Percentiles rank a stretch among this genome's conserved stretches.
Evolutionary conservation across 2,113 vertebrate species (phyloP).

Genomic region (Sapayoa aenigma): DNA sequence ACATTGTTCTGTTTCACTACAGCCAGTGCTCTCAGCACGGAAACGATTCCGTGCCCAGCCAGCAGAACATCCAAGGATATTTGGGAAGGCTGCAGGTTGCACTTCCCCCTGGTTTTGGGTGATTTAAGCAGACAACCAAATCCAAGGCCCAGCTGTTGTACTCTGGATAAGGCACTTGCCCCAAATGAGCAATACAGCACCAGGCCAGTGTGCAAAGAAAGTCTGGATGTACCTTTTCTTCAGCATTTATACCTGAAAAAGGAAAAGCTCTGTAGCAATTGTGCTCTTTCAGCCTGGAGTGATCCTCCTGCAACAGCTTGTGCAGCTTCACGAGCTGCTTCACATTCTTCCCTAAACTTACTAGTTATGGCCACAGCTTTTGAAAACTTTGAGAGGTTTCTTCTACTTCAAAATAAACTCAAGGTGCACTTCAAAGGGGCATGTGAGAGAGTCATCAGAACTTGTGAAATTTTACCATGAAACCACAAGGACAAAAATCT

Average conservation of each 20-base stretch:
- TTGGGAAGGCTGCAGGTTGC: background rate
- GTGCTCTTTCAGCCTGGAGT: background rate
- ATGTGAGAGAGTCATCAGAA: background rate
- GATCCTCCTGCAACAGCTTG: background rate
- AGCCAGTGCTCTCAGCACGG: background rate
- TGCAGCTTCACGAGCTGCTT: background rate
- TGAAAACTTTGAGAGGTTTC: background rate
- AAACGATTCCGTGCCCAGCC: background rate
- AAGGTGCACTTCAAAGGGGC: background rate
- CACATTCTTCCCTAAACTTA: background rate
- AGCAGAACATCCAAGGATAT: background rate
- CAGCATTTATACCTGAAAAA: background rate
- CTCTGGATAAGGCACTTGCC: constrained; percentile 38
- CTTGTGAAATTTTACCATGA: background rate
- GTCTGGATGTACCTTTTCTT: background rate
- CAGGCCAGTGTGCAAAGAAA: background rate
- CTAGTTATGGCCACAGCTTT: background rate
- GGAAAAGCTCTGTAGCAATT: background rate
- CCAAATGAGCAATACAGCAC: background rate
- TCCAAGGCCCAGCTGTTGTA: background rate
- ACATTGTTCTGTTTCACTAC: background rate
- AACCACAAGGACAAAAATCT: background rate
- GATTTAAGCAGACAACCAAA: background rate
- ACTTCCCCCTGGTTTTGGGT: background rate
- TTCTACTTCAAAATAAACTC: background rate